Evolutionary conservation across 2,797 vertebrate genomes (phyloP).

Genomic region (Sphenodon punctatus): DNA sequence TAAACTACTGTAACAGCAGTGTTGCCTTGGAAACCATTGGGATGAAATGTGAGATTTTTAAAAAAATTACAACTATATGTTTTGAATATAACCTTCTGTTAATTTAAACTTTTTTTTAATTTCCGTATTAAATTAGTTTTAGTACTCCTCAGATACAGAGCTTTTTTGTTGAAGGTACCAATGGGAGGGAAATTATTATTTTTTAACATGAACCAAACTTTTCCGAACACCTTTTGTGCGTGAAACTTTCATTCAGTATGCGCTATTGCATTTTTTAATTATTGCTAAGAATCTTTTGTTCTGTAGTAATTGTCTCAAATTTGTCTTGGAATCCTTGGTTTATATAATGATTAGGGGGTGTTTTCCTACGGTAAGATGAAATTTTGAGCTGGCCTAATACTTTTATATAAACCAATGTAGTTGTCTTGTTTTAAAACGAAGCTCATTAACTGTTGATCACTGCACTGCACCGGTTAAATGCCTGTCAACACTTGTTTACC

Average conservation of each 20-base stretch:
- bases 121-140: conserved; percentile 59
- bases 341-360: conserved; percentile 53
- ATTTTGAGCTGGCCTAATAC: conserved; percentile 51
- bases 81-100: conserved; percentile 62
- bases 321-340: conserved; percentile 41
- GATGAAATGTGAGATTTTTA: conserved; percentile 52
- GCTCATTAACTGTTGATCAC: conserved; percentile 48
- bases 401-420: conserved; percentile 49
- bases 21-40: conserved; percentile 52
- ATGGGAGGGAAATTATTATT: conserved; percentile 48
- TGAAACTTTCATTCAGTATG: conserved; percentile 47
- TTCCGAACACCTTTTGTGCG: conserved; percentile 15
- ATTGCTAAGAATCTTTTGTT: conserved; percentile 48
- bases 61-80: conserved; percentile 58
- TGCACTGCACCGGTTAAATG: conserved; percentile 61
- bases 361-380: conserved; percentile 67
- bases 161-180: conserved; percentile 54
- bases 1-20: conserved; percentile 51
- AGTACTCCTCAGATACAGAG: conserved; percentile 56
- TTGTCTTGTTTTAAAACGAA: conserved; percentile 32
- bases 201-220: conserved; percentile 53
- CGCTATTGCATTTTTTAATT: conserved; percentile 36
- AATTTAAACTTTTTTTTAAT: conserved; percentile 37
- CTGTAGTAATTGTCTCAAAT: conserved; percentile 56
- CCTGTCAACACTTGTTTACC: conserved; percentile 26